These are phyloP conservation scores for Galemys pyrenaicus DNA, from an alignment of 2,113 vertebrate genomes.

Conservation along the genomic window DNA sequence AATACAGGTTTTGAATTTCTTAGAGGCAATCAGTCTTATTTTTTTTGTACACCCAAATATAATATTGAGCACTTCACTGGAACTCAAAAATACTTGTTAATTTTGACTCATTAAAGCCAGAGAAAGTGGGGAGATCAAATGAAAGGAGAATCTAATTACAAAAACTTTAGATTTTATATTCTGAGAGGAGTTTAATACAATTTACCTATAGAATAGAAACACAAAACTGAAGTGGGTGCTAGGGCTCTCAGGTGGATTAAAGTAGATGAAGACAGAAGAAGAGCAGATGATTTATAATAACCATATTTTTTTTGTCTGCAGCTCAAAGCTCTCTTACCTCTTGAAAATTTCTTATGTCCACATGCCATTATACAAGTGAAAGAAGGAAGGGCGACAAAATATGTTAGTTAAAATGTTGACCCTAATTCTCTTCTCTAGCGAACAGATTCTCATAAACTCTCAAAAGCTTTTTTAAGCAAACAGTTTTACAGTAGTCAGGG, in stretches of 20 bases:
- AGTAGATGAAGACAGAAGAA: background rate
- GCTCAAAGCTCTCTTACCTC: background rate
- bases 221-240: background rate
- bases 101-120: slow-evolving; percentile 6
- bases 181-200: background rate
- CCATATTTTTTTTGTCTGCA: background rate
- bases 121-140: background rate
- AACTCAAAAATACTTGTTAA: background rate
- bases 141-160: background rate
- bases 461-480: background rate
- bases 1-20: background rate
- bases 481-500: background rate
- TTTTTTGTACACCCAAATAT: background rate
- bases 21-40: background rate
- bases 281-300: background rate
- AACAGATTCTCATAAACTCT: background rate
- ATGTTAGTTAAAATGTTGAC: background rate
- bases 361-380: slow-evolving; percentile 36
- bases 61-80: background rate
- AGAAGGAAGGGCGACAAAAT: background rate
- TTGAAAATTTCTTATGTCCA: background rate
- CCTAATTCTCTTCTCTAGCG: background rate
- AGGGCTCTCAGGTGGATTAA: background rate
- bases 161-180: background rate
- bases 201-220: background rate